Base-by-base conservation (phyloP, 1,140 invertebrate genomes). In the Nautilus pompilius region DNA sequence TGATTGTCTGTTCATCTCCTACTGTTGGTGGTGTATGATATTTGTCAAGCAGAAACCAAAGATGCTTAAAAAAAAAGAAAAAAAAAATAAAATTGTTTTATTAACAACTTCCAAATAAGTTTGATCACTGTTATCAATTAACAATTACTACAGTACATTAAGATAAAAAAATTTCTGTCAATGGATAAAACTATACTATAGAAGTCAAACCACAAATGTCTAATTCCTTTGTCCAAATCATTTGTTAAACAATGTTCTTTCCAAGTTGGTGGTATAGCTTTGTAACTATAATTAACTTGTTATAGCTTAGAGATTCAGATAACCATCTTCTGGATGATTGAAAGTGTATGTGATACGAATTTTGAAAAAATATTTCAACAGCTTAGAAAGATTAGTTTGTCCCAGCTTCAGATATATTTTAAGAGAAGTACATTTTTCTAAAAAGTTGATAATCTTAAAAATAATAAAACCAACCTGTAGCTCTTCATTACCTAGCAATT, bases 401-500 rank as follows among this genome's bases (percentile, higher is more conserved):
- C 36, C 20, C 6, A 15, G 34, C 22, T 17, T 13, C 8, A 41
- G 1, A 24, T 41, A 36, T 20, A 26, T 58, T 10, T 20, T 8
- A 17, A 17, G 10, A 58, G 22, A 8, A 15, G 13, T 34, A 1
- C 2, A 34, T 58, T 17, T 36, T 36, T 34, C 13, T 20, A 58
- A 8, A 20, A 10, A 58, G 28, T n/a, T 3, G n/a, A 28, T 20
- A 32, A 60, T 26, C 5, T 29, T 30, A 22, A 13, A n/a, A 20
- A 51, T 33, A 20, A 48, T 57, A n/a, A 60, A 17, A 70, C 57
- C 57, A 70, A 87, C 86, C 80, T 93, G 92, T 33, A 96, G 78
- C 82, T 96, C 94, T 72, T 90, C 89, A 80, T 93, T 93, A 80
- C 94, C 90, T 24, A 96, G 79, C 6, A 96, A 82, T 74, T 93